Evolutionary conservation across 2,113 vertebrate genomes (phyloP).

Genomic region (Clupea harengus): DNA sequence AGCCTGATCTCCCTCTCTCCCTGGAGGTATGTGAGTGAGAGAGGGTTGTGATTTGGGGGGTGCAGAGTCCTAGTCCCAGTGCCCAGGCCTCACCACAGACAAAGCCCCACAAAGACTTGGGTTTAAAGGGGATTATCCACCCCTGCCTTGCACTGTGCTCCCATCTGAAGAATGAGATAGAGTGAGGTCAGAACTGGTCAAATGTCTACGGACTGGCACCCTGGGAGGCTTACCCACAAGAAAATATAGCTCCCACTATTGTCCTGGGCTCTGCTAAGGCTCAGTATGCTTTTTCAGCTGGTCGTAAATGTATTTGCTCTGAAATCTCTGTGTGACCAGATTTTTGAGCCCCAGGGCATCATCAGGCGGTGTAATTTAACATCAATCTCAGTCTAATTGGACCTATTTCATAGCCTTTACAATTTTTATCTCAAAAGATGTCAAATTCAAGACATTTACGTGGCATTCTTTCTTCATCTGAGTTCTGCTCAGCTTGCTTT

Average conservation of each 20-base stretch:
- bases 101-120: not conserved
- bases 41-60: not conserved
- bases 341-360: not conserved
- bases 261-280: slow-evolving; percentile 13
- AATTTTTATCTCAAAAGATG: no score
- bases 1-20: slow-evolving; percentile 40
- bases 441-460: no score
- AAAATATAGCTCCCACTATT: slow-evolving; percentile 4
- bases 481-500: no score
- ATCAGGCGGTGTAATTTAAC: not conserved
- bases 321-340: not conserved
- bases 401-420: not conserved
- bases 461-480: no score
- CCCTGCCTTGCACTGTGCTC: not conserved
- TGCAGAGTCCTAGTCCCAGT: slow-evolving; percentile 26
- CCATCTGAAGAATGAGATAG: slow-evolving; percentile 10
- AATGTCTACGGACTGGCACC: not conserved
- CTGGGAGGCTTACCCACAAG: not conserved
- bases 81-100: slow-evolving; percentile 37
- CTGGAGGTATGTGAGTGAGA: slow-evolving; percentile 5
- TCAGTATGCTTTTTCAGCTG: not conserved
- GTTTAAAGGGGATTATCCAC: slow-evolving; percentile 28
- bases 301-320: not conserved
- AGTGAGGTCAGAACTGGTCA: not conserved
- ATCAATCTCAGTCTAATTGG: not conserved